Percentiles rank a stretch among this genome's conserved stretches.
Conservation (phyloP, 2,113 vertebrate species). For the Danionella cerebrum region DNA sequence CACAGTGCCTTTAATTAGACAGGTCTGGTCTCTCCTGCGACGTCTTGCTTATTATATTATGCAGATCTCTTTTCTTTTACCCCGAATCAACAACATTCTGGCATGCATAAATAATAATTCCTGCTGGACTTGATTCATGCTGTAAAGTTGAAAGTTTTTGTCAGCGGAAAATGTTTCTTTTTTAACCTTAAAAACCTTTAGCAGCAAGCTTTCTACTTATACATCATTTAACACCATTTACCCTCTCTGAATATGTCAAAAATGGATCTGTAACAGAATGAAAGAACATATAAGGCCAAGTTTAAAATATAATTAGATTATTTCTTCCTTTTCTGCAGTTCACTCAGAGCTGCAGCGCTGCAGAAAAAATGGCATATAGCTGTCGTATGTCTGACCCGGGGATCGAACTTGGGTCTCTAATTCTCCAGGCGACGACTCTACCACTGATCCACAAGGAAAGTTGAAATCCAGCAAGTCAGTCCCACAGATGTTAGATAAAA, state of each 20-base stretch:
- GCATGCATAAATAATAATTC: constrained; percentile 27
- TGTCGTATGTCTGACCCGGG: no score
- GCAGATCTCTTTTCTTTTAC: constrained; percentile 20
- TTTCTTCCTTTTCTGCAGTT: no score
- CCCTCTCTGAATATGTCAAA: background rate
- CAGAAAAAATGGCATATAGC: no score
- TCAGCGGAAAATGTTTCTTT: constrained; percentile 18
- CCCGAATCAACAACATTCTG: background rate
- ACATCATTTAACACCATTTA: constrained; percentile 37
- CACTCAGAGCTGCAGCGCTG: no score
- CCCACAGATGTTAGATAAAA: no score
- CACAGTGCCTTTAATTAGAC: constrained; percentile 19
- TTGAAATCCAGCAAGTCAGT: no score
- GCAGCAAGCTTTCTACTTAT: constrained; percentile 25
- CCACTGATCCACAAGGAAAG: no score
- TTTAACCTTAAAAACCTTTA: constrained; percentile 35
- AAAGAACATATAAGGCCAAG: no score
- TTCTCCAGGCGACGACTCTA: no score
- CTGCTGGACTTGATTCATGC: constrained; percentile 28
- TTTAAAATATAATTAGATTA: no score
- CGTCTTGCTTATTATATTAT: constrained; percentile 23
- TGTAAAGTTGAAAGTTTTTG: constrained; percentile 9
- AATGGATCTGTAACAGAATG: background rate
- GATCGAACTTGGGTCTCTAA: no score
- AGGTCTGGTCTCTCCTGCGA: background rate